Conservation (phyloP, 1,140 invertebrate genomes). For the Sinonovacula constricta region DNA sequence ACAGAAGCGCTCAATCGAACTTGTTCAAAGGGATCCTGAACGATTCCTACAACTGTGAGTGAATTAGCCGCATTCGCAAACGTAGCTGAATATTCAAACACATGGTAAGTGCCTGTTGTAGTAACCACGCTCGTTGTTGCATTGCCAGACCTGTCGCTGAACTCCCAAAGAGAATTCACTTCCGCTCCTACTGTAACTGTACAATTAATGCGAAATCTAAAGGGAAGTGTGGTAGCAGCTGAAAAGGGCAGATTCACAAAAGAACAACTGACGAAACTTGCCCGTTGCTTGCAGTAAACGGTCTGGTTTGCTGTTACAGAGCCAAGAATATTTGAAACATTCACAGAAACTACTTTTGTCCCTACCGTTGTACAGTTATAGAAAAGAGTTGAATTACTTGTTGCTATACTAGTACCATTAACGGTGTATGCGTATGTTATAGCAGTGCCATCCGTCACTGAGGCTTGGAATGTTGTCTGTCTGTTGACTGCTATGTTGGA, state of each 20-base stretch:
- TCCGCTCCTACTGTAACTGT: slow-evolving; percentile 22
- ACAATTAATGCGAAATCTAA: slow-evolving; percentile 17
- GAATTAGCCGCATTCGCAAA: slow-evolving; percentile 5
- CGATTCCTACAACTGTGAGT: not conserved
- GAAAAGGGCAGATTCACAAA: slow-evolving; percentile 4
- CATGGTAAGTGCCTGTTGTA: not conserved
- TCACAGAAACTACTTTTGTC: slow-evolving; percentile 24
- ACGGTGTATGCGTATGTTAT: slow-evolving; percentile 12
- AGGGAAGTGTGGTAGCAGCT: slow-evolving; percentile 21
- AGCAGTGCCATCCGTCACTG: slow-evolving; percentile 17
- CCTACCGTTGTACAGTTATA: slow-evolving; percentile 7
- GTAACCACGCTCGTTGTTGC: not conserved
- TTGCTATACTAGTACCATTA: slow-evolving; percentile 18
- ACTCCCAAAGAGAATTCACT: slow-evolving; percentile 47
- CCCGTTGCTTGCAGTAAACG: slow-evolving; percentile 30
- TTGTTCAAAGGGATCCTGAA: slow-evolving; percentile 22
- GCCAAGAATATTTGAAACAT: slow-evolving; percentile 6
- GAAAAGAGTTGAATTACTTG: slow-evolving; percentile 8
- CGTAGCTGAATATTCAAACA: not conserved
- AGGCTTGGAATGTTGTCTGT: not conserved
- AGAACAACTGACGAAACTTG: slow-evolving; percentile 25
- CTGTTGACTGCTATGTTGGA: slow-evolving; percentile 4
- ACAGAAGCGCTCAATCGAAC: not conserved
- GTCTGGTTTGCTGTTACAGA: not conserved
- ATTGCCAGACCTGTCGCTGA: slow-evolving; percentile 38